phyloP scores from a whole-genome alignment of 2,113 vertebrate species.

The Phaethon lepturus region DNA sequence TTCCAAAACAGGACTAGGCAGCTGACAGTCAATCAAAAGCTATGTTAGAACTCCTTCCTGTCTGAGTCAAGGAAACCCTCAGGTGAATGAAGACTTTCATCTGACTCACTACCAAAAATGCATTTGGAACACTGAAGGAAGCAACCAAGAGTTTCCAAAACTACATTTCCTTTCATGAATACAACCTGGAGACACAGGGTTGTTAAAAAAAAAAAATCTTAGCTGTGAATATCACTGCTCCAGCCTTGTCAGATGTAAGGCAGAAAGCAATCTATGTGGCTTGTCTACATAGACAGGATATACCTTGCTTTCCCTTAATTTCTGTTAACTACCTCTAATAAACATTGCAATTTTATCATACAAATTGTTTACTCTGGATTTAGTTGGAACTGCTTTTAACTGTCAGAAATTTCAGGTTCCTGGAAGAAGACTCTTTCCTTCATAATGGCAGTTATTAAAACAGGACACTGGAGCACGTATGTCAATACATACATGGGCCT shows the following conservation, averaged over 20 bases:
- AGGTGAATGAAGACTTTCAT: not conserved
- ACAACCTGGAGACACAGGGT: not conserved
- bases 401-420: not conserved
- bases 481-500: no score
- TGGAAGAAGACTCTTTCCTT: not conserved
- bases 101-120: not conserved
- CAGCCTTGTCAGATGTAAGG: not conserved
- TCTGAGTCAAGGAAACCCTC: not conserved
- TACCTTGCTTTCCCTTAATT: not conserved
- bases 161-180: not conserved
- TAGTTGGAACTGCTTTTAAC: not conserved
- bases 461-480: not conserved
- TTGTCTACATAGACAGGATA: not conserved
- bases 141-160: not conserved
- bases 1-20: constrained; percentile 13
- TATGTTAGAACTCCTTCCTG: not conserved
- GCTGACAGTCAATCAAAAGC: not conserved
- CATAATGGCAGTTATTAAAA: not conserved
- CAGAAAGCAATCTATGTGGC: not conserved
- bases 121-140: not conserved
- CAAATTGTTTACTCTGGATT: not conserved
- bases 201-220: not conserved
- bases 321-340: not conserved
- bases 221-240: not conserved
- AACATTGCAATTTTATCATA: not conserved